Conservation (phyloP, 2,113 vertebrate species). For the Pterocles burchelli region DNA sequence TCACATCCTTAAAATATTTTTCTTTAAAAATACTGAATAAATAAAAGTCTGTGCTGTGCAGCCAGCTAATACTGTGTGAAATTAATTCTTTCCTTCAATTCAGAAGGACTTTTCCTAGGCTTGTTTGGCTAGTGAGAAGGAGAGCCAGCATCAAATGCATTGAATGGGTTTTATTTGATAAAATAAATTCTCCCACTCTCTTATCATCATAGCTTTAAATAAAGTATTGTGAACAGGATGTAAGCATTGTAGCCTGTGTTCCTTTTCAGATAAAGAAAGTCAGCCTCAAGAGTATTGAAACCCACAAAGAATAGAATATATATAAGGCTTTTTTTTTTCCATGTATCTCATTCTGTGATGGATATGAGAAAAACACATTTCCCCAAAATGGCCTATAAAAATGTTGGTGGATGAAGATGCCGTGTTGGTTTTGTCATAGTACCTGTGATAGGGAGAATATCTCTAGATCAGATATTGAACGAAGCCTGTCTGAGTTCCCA, state of each 20-base stretch:
- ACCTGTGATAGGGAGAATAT: neutral
- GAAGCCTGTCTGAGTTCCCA: neutral
- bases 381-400: constrained; percentile 7
- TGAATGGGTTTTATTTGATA: constrained; percentile 56
- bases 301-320: constrained; percentile 13
- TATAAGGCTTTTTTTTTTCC: neutral
- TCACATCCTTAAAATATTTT: constrained; percentile 27
- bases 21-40: constrained; percentile 30
- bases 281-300: constrained; percentile 35
- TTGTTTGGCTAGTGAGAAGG: constrained; percentile 44
- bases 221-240: constrained; percentile 57
- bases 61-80: constrained; percentile 28
- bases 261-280: constrained; percentile 56
- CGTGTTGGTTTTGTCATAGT: neutral
- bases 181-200: constrained; percentile 57
- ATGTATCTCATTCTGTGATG: neutral
- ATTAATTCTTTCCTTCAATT: constrained; percentile 53
- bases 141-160: constrained; percentile 25
- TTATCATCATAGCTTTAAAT: constrained; percentile 60
- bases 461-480: neutral
- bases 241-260: constrained; percentile 47
- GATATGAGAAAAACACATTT: constrained; percentile 26
- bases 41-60: constrained; percentile 3
- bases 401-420: neutral
- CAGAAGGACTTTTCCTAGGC: constrained; percentile 20